Conservation (phyloP, 1,140 invertebrate genomes). For the Bombus terrestris region DNA sequence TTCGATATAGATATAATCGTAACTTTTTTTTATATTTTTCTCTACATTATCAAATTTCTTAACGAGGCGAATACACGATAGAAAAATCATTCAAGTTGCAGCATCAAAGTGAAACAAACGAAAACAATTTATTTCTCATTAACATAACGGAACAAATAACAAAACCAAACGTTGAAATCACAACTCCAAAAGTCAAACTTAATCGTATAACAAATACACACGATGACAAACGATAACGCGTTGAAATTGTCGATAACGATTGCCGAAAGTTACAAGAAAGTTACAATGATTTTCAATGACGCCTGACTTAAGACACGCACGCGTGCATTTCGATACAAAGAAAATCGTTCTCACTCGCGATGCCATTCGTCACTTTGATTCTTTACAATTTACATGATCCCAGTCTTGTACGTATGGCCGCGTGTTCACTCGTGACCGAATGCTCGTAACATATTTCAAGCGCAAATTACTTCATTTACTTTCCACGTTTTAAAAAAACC, state of each 20-base stretch:
- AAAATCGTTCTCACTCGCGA: conserved; percentile 16
- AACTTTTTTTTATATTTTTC: no score
- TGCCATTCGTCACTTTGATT: conserved; percentile 42
- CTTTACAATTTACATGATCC: conserved; percentile 31
- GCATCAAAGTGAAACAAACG: background rate
- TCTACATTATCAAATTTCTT: no score
- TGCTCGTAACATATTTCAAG: conserved; percentile 27
- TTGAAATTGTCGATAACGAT: background rate
- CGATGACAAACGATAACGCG: background rate
- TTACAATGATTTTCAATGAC: background rate
- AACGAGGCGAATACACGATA: no score
- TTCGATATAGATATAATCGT: no score
- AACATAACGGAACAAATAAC: background rate
- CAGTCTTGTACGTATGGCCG: background rate
- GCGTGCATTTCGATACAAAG: background rate
- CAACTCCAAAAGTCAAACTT: background rate
- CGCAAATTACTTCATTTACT: conserved; percentile 49
- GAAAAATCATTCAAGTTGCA: no score
- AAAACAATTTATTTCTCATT: background rate
- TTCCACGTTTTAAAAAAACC: conserved; percentile 42
- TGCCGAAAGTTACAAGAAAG: background rate
- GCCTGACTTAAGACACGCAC: background rate
- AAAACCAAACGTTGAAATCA: background rate
- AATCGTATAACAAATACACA: background rate
- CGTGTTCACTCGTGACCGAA: conserved; percentile 11